A percentile compares a stretch with the other conserved stretches of the same genome.
phyloP scores from a whole-genome alignment of 2,113 vertebrate species.

The Neogobius melanostomus region DNA sequence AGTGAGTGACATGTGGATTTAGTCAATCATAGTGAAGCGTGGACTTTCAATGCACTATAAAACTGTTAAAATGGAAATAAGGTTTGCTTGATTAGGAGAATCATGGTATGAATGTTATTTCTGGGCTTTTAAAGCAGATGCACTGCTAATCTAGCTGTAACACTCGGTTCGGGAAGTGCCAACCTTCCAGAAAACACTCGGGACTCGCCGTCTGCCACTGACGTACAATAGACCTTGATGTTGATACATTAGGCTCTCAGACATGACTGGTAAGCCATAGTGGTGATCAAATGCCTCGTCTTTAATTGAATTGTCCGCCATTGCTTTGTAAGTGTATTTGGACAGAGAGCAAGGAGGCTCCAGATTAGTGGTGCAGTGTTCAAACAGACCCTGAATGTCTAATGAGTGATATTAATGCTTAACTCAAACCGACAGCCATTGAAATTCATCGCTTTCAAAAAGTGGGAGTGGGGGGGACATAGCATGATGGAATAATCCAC shows the following conservation, averaged over 20 bases:
- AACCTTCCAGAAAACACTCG: conserved; percentile 47
- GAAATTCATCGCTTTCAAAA: conserved; percentile 36
- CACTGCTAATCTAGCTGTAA: conserved; percentile 50
- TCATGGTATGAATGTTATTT: conserved; percentile 30
- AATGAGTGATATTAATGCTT: conserved; percentile 71
- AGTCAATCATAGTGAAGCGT: too few relatives aligned
- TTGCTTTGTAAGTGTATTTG: conserved; percentile 57
- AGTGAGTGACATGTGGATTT: too few relatives aligned
- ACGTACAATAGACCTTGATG: conserved; percentile 60
- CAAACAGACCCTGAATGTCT: conserved; percentile 55
- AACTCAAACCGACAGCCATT: conserved; percentile 58
- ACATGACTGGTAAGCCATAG: conserved; percentile 50
- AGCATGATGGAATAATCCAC: conserved; percentile 38
- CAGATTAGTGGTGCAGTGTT: conserved; percentile 32
- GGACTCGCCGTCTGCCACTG: conserved; percentile 41
- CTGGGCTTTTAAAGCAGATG: conserved; percentile 24
- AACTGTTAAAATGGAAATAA: too few relatives aligned
- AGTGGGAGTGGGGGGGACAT: conserved; percentile 8
- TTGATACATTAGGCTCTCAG: conserved; percentile 70
- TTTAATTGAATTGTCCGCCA: conserved; percentile 72
- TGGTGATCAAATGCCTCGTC: conserved; percentile 67
- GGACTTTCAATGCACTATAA: too few relatives aligned
- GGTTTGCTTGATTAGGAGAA: too few relatives aligned
- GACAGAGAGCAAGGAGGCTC: conserved; percentile 35
- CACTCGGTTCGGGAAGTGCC: conserved; percentile 46